Conservation (phyloP, 2,797 vertebrate genomes). For the Poeciliopsis paucimaculata region DNA sequence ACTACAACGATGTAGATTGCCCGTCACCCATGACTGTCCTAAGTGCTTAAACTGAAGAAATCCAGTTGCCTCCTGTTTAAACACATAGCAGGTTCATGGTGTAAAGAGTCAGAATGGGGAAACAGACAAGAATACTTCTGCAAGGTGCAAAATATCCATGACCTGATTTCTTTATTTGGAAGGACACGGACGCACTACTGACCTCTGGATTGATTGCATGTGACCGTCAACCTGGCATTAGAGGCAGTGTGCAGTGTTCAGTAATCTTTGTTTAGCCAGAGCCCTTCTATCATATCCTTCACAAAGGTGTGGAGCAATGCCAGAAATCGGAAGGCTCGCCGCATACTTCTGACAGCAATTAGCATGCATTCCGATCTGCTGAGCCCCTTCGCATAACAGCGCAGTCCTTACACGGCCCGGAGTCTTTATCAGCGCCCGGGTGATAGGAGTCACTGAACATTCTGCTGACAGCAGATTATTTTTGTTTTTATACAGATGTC, state of each 20-base stretch:
- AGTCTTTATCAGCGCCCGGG: slow-evolving; percentile 81
- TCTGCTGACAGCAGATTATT: slow-evolving; percentile 92
- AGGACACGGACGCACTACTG: slow-evolving; percentile 72
- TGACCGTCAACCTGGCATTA: slow-evolving; percentile 82
- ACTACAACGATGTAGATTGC: not conserved
- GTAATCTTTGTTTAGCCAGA: slow-evolving; percentile 81
- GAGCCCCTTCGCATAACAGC: slow-evolving; percentile 86
- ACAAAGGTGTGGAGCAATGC: slow-evolving; percentile 79
- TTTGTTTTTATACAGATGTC: slow-evolving; percentile 90
- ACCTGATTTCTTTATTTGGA: slow-evolving; percentile 71
- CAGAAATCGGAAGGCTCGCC: slow-evolving; percentile 80
- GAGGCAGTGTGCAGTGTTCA: slow-evolving; percentile 81
- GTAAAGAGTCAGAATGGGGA: not conserved
- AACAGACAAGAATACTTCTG: slow-evolving; percentile 56
- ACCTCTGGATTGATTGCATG: slow-evolving; percentile 81
- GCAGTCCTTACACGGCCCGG: slow-evolving; percentile 83
- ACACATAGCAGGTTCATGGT: not conserved
- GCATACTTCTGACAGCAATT: slow-evolving; percentile 90
- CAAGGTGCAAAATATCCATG: slow-evolving; percentile 31
- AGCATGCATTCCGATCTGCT: slow-evolving; percentile 98
- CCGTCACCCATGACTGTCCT: not conserved
- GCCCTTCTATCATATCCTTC: slow-evolving; percentile 79
- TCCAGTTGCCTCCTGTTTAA: not conserved
- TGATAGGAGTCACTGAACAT: slow-evolving; percentile 88
- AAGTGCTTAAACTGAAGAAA: not conserved